Conservation (phyloP, 2,888 invertebrate genomes). For the Coleophora deauratella region DNA sequence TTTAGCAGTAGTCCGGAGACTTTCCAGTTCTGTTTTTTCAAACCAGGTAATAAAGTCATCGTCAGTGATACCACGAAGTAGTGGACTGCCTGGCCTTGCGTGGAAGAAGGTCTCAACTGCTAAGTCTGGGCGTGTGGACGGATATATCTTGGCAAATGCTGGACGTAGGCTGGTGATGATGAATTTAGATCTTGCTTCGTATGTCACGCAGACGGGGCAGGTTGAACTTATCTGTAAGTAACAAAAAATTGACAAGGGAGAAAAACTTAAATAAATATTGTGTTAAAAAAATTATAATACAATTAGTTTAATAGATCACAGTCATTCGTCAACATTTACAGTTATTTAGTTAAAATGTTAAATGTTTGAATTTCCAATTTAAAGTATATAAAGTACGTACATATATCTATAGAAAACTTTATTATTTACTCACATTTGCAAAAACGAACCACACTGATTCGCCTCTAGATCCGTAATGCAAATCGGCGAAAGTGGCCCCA, state of each 20-base stretch:
- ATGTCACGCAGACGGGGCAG: slow-evolving; percentile 77
- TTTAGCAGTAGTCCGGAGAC: slow-evolving; percentile 53
- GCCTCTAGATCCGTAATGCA: slow-evolving; percentile 75
- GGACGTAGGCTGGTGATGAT: slow-evolving; percentile 77
- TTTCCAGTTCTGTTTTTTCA: slow-evolving; percentile 71
- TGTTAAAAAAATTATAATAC: not conserved
- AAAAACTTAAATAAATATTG: not conserved
- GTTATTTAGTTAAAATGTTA: too few relatives aligned
- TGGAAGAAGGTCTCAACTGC: slow-evolving; percentile 79
- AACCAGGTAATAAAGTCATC: slow-evolving; percentile 81
- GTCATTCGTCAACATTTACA: not conserved
- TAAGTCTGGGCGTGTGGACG: slow-evolving; percentile 75
- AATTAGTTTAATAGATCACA: not conserved
- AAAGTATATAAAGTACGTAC: too few relatives aligned
- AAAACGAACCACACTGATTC: slow-evolving; percentile 79
- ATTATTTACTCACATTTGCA: slow-evolving; percentile 69
- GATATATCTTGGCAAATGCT: slow-evolving; percentile 77
- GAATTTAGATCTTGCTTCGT: slow-evolving; percentile 73
- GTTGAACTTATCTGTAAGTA: slow-evolving; percentile 70
- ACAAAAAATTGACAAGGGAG: too few relatives aligned
- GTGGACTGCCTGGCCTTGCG: slow-evolving; percentile 72
- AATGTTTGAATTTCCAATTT: too few relatives aligned
- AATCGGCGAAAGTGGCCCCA: slow-evolving; percentile 72
- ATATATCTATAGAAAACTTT: too few relatives aligned
- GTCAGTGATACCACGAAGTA: slow-evolving; percentile 76